Conservation (phyloP, 2,113 vertebrate species). For the Acrocephalus arundinaceus region DNA sequence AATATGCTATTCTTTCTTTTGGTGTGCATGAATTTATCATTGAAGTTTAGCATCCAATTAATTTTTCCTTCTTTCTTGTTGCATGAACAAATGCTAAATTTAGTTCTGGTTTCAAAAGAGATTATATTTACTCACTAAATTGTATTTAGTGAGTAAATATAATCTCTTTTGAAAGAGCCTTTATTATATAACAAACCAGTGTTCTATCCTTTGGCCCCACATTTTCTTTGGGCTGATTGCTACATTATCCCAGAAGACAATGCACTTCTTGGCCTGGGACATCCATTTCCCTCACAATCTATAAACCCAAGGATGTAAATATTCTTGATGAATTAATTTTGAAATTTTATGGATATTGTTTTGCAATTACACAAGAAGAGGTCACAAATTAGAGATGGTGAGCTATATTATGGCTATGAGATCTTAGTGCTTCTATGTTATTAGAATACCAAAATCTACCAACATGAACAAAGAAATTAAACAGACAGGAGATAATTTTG, state of each 20-base stretch:
- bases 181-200: not conserved
- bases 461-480: not conserved
- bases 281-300: not conserved
- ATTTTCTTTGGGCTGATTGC: not conserved
- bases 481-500: not conserved
- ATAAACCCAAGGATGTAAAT: not conserved
- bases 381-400: not conserved
- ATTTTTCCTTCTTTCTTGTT: not conserved
- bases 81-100: not conserved
- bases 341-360: conserved; percentile 7
- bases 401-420: not conserved
- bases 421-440: not conserved
- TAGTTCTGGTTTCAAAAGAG: not conserved
- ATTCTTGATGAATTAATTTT: conserved; percentile 25
- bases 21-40: not conserved
- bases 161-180: not conserved
- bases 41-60: not conserved
- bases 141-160: not conserved
- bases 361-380: not conserved
- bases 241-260: conserved; percentile 8
- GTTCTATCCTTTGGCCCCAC: not conserved
- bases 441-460: conserved; percentile 6
- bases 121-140: too few relatives aligned
- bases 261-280: not conserved
- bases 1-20: not conserved